Percentiles rank a stretch among this genome's conserved stretches.
Evolutionary conservation across 2,888 invertebrate genomes (phyloP).

Genomic region (Drosophila emarginata): DNA sequence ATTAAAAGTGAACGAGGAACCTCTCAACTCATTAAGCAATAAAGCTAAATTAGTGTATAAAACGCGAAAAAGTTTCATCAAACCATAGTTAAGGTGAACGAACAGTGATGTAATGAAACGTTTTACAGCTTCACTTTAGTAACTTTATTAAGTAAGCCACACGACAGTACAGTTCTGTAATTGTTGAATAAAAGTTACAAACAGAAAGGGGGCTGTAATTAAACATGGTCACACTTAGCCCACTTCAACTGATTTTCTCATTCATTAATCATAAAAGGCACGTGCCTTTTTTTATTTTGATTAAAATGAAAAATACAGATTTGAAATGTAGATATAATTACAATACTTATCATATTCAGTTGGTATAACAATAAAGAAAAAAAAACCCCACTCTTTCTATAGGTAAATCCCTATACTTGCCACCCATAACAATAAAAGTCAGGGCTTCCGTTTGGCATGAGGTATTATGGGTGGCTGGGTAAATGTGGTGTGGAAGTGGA

Average conservation of each 20-base stretch:
- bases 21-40: no score
- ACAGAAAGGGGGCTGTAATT: not conserved
- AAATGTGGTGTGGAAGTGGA: not conserved
- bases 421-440: not conserved
- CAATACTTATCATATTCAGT: not conserved
- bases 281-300: not conserved
- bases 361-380: not conserved
- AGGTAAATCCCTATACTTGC: not conserved
- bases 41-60: no score
- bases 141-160: no score
- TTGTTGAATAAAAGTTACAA: no score
- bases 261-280: not conserved
- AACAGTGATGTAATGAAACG: no score
- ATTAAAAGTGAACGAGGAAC: no score
- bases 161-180: no score
- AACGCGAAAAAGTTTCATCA: no score
- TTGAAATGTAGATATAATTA: not conserved
- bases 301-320: not conserved
- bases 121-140: no score
- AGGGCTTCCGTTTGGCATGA: not conserved
- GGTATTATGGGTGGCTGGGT: not conserved
- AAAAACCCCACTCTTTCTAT: not conserved
- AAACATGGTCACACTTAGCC: not conserved
- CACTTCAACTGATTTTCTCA: not conserved
- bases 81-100: no score